Evolutionary conservation across 2,797 vertebrate genomes (phyloP), one percentile per base, ranked within the genome.

Genomic region (Cynopterus sphinx): DNA sequence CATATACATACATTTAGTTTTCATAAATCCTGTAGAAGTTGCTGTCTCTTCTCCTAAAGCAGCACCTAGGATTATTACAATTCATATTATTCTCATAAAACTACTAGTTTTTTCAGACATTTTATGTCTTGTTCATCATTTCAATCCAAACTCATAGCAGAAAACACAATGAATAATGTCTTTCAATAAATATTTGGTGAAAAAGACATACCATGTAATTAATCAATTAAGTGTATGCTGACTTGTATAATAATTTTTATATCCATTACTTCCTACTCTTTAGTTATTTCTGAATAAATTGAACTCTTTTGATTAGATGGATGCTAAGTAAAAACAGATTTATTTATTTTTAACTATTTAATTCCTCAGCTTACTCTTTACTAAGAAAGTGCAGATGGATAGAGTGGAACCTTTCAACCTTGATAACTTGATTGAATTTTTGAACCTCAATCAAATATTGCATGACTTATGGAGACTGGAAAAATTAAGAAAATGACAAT

Each of bases 11-110:
- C 36, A 8, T 31, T 17, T 12, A 15, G 4, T 24, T 8, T 87
- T 49, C 31, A 39, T 49, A 22, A 71, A 79, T 6, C 1, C 24
- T 49, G 4, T 74, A 15, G 22, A 68, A 67, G 6, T 36, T 93
- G 1, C 26, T 36, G 1, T 65, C 1, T 2, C 24, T 55, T 21
- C 70, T 24, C 1, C 5, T 13, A 46, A 39, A 22, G 19, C 3
- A 75, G 39, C 3, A 85, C 1, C 4, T 57, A 43, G 6, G 41
- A 87, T 9, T 4, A 41, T n/a, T 67, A 68, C 5, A 74, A 28
- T 33, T 83, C 6, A 39, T 28, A 74, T 0, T 17, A 10, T 24
- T 55, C 2, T 1, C 2, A 53, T 46, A 68, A 41, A 73, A 33
- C 53, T 41, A 19, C n/a, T 21, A 85, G 3, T 6, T 71, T 65